These are phyloP conservation scores for Zaprionus davidi DNA, from an alignment of 1,140 invertebrate genomes.

Conservation along the genomic window DNA sequence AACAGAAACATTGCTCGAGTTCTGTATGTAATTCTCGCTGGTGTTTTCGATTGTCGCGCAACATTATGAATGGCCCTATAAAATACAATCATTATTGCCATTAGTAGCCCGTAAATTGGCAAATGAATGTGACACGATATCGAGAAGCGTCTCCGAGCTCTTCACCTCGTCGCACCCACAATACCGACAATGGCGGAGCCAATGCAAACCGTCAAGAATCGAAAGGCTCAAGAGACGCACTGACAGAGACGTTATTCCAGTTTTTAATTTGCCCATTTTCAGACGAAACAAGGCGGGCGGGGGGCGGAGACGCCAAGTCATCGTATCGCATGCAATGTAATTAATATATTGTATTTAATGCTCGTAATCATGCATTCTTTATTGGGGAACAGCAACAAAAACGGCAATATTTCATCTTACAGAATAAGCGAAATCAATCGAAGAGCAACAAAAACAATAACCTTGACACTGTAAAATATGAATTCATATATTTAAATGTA, in stretches of 20 bases:
- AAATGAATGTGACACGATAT: slow-evolving; percentile 70
- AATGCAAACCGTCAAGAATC: slow-evolving; percentile 20
- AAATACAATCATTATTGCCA: slow-evolving; percentile 83
- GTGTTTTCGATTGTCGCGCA: slow-evolving; percentile 55
- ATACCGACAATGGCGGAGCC: slow-evolving; percentile 51
- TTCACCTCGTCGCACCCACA: slow-evolving; percentile 30
- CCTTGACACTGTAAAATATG: neutral
- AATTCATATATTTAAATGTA: neutral
- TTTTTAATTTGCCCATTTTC: slow-evolving; percentile 65
- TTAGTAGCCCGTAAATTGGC: slow-evolving; percentile 80
- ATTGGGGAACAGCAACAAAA: slow-evolving; percentile 46
- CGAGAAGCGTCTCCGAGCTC: slow-evolving; percentile 10
- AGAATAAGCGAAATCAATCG: slow-evolving; percentile 3
- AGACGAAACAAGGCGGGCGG: neutral
- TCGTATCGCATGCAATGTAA: slow-evolving; percentile 46
- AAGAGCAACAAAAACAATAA: neutral
- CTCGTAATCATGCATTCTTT: slow-evolving; percentile 67
- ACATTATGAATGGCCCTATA: slow-evolving; percentile 76
- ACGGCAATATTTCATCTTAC: neutral
- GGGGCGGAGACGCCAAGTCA: neutral
- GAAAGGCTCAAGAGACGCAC: slow-evolving; percentile 45
- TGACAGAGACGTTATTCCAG: slow-evolving; percentile 80
- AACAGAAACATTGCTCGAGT: slow-evolving; percentile 58
- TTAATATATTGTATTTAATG: slow-evolving; percentile 79
- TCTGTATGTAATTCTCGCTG: slow-evolving; percentile 64